Conservation (phyloP, 37 sponge, comb jelly and placozoan genomes). For the Aplysina aerophoba region DNA sequence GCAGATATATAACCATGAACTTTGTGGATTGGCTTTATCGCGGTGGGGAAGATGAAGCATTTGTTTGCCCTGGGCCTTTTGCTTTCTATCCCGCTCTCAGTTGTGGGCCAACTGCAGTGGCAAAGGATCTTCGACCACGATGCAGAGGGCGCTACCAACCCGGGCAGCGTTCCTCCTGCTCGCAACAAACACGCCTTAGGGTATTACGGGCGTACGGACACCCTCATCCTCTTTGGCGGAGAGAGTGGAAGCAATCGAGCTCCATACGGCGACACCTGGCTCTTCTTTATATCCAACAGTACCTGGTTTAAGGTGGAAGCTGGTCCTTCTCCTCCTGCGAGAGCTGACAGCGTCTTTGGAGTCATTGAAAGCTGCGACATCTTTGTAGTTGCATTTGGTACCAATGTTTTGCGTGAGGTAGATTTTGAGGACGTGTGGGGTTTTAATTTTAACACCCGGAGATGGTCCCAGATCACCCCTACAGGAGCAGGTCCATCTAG, state of each 20-base stretch:
- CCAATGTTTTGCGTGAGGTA: background rate
- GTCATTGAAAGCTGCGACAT: constrained; percentile 22
- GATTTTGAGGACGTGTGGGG: constrained; percentile 57
- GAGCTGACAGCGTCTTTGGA: constrained; percentile 18
- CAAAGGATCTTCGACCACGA: too few species aligned
- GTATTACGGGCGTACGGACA: constrained; percentile 2
- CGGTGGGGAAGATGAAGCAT: too few species aligned
- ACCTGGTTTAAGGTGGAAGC: constrained; percentile 9
- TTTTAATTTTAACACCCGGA: constrained; percentile 17
- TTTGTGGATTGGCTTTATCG: too few species aligned
- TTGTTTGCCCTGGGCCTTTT: too few species aligned
- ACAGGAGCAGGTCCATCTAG: constrained; percentile 18
- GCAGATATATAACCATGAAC: too few species aligned
- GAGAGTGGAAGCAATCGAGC: background rate
- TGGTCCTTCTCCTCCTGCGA: background rate
- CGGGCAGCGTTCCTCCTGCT: too few species aligned
- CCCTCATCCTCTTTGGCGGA: constrained; percentile 40
- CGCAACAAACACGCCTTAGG: constrained; percentile 15
- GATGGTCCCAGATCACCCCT: constrained; percentile 30
- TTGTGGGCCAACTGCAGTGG: too few species aligned
- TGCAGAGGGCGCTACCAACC: too few species aligned
- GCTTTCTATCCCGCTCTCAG: too few species aligned
- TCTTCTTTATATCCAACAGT: constrained; percentile 15
- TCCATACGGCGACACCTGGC: constrained; percentile 33
- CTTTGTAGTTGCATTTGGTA: constrained; percentile 54